phyloP scores from a whole-genome alignment of 2,113 vertebrate species.

The Odobenus rosmarus region DNA sequence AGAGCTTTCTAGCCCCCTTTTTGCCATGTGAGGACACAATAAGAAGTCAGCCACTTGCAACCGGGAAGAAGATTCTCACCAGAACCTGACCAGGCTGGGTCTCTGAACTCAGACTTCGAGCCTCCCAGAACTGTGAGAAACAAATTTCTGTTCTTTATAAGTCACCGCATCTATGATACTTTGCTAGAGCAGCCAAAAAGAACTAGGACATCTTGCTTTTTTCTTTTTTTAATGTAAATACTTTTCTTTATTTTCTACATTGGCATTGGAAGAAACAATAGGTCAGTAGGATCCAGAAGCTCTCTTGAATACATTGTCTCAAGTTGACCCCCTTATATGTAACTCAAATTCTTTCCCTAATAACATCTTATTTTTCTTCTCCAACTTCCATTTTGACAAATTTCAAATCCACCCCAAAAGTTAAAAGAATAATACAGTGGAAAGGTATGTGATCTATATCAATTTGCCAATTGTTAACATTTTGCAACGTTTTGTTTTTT shows the following conservation, averaged over 20 bases:
- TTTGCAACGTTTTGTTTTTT: not conserved
- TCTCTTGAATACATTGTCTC: not conserved
- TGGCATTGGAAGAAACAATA: not conserved
- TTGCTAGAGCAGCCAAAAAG: not conserved
- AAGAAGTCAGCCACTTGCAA: not conserved
- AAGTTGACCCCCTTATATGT: not conserved
- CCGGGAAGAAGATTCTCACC: not conserved
- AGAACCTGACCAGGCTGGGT: too few relatives aligned
- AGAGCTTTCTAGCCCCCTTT: not conserved
- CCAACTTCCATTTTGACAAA: not conserved
- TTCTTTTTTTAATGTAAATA: not conserved
- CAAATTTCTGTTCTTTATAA: not conserved
- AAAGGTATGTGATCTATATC: not conserved
- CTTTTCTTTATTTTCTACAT: not conserved
- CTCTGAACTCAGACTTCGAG: not conserved
- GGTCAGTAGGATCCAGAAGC: not conserved
- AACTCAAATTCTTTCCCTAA: not conserved
- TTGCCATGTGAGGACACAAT: not conserved
- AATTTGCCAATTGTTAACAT: not conserved
- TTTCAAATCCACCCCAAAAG: not conserved
- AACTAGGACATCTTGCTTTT: not conserved
- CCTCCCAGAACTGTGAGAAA: not conserved
- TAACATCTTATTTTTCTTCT: not conserved
- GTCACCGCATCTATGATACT: not conserved
- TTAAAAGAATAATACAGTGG: not conserved